Conservation (phyloP, 2,113 vertebrate species). For the Pterocles burchelli region DNA sequence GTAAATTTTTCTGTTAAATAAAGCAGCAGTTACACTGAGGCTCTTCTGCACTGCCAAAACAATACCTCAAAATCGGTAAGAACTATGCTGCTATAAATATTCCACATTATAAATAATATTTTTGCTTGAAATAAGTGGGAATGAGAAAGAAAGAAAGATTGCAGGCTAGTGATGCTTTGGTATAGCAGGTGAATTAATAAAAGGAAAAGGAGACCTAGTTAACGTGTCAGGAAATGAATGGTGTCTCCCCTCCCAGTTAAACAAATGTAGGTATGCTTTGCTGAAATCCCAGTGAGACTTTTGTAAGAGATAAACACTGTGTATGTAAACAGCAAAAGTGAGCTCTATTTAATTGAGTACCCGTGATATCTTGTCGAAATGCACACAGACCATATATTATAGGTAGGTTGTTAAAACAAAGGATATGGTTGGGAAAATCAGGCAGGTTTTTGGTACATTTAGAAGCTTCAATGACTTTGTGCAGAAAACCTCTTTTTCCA, state of each 20-base stretch:
- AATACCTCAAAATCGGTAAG: not conserved
- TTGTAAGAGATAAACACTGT: fast-evolving
- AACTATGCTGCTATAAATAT: not conserved
- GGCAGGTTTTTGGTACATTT: not conserved
- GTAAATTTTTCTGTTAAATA: not conserved
- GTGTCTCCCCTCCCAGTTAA: not conserved
- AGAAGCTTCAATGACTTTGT: not conserved
- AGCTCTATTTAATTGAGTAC: not conserved
- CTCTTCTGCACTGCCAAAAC: not conserved
- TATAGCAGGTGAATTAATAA: not conserved
- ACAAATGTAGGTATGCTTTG: not conserved
- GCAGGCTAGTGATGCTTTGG: not conserved
- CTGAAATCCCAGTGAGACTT: not conserved
- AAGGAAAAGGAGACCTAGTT: not conserved
- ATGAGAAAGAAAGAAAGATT: not conserved
- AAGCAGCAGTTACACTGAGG: not conserved
- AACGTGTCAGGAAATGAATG: not conserved
- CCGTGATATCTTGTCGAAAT: not conserved
- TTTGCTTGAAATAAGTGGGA: not conserved
- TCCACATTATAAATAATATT: not conserved
- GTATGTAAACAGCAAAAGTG: not conserved
- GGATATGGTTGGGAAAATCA: not conserved
- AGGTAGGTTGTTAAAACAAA: not conserved
- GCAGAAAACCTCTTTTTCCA: not conserved
- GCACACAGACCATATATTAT: not conserved